Conservation (phyloP, 2,888 invertebrate species). For the Epinotia ramella region DNA sequence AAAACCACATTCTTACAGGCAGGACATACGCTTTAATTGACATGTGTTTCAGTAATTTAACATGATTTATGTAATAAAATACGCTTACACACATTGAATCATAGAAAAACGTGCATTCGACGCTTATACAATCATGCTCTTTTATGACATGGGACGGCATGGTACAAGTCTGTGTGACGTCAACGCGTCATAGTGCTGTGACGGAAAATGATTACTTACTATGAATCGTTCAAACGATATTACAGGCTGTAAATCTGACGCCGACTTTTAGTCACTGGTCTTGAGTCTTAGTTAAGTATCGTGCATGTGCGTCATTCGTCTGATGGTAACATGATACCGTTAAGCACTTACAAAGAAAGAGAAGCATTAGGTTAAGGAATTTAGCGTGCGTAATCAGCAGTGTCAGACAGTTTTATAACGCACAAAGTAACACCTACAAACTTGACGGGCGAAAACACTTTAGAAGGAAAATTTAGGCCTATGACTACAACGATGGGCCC, state of each 20-base stretch:
- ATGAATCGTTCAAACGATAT: constrained; percentile 64
- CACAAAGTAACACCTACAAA: not conserved
- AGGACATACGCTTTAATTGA: not conserved
- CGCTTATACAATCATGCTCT: not conserved
- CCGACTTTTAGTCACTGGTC: constrained; percentile 28
- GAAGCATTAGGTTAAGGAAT: constrained; percentile 26
- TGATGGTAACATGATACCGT: constrained; percentile 35
- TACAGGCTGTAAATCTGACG: constrained; percentile 57
- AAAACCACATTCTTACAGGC: not conserved
- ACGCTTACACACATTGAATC: not conserved
- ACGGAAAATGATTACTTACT: constrained; percentile 62
- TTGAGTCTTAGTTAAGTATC: constrained; percentile 22
- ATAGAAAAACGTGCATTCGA: not conserved
- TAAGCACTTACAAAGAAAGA: constrained; percentile 35
- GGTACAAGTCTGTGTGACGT: constrained; percentile 25
- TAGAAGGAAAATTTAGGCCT: not conserved
- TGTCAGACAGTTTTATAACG: constrained; percentile 8
- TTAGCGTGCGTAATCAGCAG: constrained; percentile 25
- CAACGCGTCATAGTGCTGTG: constrained; percentile 29
- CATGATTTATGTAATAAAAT: not conserved
- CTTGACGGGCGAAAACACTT: not conserved
- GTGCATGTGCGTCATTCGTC: constrained; percentile 34
- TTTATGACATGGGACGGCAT: constrained; percentile 18
- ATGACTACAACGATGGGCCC: not conserved
- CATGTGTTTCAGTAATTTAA: not conserved